Conservation (phyloP, 2,888 invertebrate genomes). For the Machimus atricapillus region DNA sequence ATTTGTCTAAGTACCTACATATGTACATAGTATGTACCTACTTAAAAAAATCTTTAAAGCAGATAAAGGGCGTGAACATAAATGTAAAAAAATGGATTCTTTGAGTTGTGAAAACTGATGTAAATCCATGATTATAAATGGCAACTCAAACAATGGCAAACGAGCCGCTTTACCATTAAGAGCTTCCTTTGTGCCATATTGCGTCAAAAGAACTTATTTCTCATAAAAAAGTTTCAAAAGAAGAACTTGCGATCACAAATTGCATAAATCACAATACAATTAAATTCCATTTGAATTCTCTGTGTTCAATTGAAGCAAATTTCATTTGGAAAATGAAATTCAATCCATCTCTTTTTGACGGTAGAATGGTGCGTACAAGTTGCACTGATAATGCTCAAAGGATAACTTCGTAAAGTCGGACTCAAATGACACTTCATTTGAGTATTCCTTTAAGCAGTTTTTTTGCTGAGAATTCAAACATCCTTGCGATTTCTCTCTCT, state of each 20-base stretch:
- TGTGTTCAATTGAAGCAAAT: neutral
- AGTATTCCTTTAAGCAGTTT: neutral
- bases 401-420: neutral
- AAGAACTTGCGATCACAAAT: neutral
- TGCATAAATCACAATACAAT: neutral
- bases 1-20: too few species aligned
- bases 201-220: neutral
- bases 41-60: too few species aligned
- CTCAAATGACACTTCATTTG: neutral
- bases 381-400: neutral
- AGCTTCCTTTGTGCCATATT: neutral
- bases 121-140: too few species aligned
- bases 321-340: neutral
- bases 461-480: neutral
- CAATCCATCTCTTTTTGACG: neutral
- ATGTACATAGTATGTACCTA: too few species aligned
- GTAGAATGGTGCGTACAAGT: neutral
- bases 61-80: too few species aligned
- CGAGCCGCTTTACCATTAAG: neutral
- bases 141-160: too few species aligned
- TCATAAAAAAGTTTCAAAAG: neutral
- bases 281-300: neutral
- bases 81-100: too few species aligned
- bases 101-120: too few species aligned
- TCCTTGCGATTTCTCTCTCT: too few species aligned